A percentile compares a stretch with the other conserved stretches of the same genome.
phyloP scores from a whole-genome alignment of 2,797 vertebrate genomes.

The Hozukius guyotensis region DNA sequence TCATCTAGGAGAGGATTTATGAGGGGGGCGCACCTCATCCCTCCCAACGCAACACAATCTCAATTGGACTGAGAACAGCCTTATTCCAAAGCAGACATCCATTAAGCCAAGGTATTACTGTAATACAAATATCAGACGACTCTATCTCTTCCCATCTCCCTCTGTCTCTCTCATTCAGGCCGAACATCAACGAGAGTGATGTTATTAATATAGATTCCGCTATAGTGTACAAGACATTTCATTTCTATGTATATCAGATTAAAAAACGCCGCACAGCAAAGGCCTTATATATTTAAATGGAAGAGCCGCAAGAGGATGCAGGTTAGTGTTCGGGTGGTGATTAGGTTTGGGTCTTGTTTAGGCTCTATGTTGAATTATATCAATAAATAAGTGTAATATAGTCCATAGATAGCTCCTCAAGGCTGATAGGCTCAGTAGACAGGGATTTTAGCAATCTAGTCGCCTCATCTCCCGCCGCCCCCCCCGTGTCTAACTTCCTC shows the following conservation, averaged over 20 bases:
- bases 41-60: conserved; percentile 72
- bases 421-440: conserved; percentile 62
- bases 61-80: conserved; percentile 74
- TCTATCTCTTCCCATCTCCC: conserved; percentile 64
- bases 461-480: conserved; percentile 28
- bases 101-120: conserved; percentile 80
- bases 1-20: conserved; percentile 77
- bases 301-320: conserved; percentile 15
- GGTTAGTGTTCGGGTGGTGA: conserved; percentile 35
- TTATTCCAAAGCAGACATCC: conserved; percentile 77
- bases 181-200: conserved; percentile 56
- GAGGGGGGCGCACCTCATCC: conserved; percentile 66
- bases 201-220: conserved; percentile 72
- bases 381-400: conserved; percentile 50
- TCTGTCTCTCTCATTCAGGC: conserved; percentile 62
- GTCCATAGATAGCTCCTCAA: conserved; percentile 40
- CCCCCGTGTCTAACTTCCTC: conserved; percentile 54
- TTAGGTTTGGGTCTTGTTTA: conserved; percentile 48
- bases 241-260: conserved; percentile 73
- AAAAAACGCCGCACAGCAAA: conserved; percentile 51
- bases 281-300: conserved; percentile 48
- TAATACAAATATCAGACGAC: conserved; percentile 76
- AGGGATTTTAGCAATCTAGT: conserved; percentile 61
- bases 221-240: conserved; percentile 60
- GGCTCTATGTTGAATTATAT: conserved; percentile 51